Base-by-base conservation (phyloP, 2,888 invertebrate species). In the Julus scanicus region DNA sequence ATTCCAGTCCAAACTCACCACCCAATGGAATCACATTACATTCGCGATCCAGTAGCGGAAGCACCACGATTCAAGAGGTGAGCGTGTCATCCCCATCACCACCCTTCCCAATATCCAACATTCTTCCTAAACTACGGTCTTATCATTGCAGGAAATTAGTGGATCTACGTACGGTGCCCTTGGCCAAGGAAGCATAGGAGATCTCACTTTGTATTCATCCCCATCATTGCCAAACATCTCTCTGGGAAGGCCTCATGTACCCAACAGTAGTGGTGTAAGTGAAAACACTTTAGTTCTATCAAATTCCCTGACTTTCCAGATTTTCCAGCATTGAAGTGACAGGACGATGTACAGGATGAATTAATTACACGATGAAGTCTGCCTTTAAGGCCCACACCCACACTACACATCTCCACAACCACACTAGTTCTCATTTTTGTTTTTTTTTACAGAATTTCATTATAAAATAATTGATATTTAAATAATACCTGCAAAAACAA, bases 151-250 rank as follows among this genome's bases (percentile, higher is more conserved):
- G 92, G 97, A 97, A 93, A 95, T 95, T 92, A 96, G 96, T 93
- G 94, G 94, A 91, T 93, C 94, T 89, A 93, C 93, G 49, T 95
- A 94, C 91, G 94, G 94, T 88, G 89, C 89, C n/a, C 92, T 92
- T 37, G 89, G 89, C 48, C 90, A 90, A 88, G 90, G 90, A 63
- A 89, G 89, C 37, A 89, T 90, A 17, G 90, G 90, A 57, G 94
- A 96, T 93, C 93, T 96, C 91, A 92, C 93, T 89, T 94, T 98
- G 89, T 98, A 98, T 94, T 97, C 97, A 91, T 97, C 97, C 91
- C 98, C 98, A 89, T 98, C 98, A 91, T 95, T 98, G 96, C 98
- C 98, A 91, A 98, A 98, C 94, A 98, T 98, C 92, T 98, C 98
- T 89, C 94, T 98, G 91, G 98, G 97, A 89, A 94, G 96, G 91